Base-by-base conservation (phyloP, 2,888 invertebrate genomes). In the Bimastos eiseni region DNA sequence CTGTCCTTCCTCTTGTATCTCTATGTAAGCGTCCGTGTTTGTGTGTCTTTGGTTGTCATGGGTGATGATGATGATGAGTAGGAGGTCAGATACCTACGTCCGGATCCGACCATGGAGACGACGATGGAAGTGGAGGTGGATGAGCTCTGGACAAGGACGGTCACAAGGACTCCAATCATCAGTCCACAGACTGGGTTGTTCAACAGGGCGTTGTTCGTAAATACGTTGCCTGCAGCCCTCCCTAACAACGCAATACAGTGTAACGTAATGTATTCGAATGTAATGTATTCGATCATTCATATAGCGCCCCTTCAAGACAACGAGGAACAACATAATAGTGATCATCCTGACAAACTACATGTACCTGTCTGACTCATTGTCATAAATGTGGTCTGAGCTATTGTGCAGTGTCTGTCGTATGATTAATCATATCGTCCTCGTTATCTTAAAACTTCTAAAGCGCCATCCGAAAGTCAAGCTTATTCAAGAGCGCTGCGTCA, bases 111-210 rank as follows among this genome's bases (percentile, higher is more conserved):
- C 94, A 95, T 94, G 84, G 94, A 93, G 88, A 95, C 94, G 55
- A 94, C 93, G 83, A 95, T 94, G 21, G 94, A 94, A 0, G 96
- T 96, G 30, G 96, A 95, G 0, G 96, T 96, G 88, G 96, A 96
- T 0, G 96, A 96, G 91, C 95, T 95, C 93, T 96, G 96, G 1
- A 96, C 95, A 37, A 96, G 93, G 4, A 96, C 96, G 13, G 96
- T 96, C 13, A 95, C 95, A 91, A 96, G 93, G 37, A 96, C 95
- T 2, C 96, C 96, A 83, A 96, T 95, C 95, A 96, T 96, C 34
- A 96, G 94, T 0, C 96, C 96, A 8, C 95, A 95, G 15, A 96
- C 94, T 0, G 96, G 96, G 93, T 96, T 96, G 84, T 93, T 92
- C 41, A 96, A 93, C 5, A 96, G 93, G 89, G 95, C 94, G 91